Evolutionary conservation across 53 echinoderm and acorn worm species (phyloP), one percentile per base, ranked within the genome.

Genomic region (Arbacia lixula): DNA sequence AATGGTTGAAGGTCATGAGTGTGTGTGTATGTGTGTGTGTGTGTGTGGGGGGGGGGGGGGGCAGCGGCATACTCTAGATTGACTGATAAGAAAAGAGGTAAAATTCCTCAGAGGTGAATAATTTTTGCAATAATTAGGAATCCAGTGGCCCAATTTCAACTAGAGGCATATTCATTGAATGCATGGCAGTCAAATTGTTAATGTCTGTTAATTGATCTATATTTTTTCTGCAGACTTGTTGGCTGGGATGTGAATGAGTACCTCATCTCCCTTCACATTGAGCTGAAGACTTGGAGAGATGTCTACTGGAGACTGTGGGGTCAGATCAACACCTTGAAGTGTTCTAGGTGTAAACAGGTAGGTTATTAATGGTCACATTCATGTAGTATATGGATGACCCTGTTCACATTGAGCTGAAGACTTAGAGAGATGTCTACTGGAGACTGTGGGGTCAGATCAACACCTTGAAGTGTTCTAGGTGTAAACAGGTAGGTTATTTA

Each of bases 241-340:
- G 37, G 56, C 12, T 97, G 98, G 98, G 98, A 97, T 52, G 71
- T 97, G 36, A 97, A 97, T 36, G 98, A 94, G 4, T 82, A 89
- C 71, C 63, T 97, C 20, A 52, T 97, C 19, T 66, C 58, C n/a
- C 16, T 97, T n/a, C 94, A 86, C 28, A 88, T 84, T 39, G 92
- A 97, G 78, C 78, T 90, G 33, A 97, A 97, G 69, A 76, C 88
- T 42, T 97, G 98, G 98, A 86, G 94, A 30, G 94, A 97, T 66
- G 98, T 97, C 1, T 97, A 94, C 85, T 97, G 98, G 98, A 90
- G 88, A n/a, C 60, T 97, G 22, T 97, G 98, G 98, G 98, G 94
- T 29, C 85, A 80, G 24, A 83, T 97, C 52, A 97, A 89, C 74
- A 77, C 54, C 30, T 79, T 97, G 12, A 82, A 84, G 11, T 97